These are phyloP conservation scores for Lacerta bilineata DNA, from an alignment of 2,797 vertebrate species.

Conservation along the genomic window DNA sequence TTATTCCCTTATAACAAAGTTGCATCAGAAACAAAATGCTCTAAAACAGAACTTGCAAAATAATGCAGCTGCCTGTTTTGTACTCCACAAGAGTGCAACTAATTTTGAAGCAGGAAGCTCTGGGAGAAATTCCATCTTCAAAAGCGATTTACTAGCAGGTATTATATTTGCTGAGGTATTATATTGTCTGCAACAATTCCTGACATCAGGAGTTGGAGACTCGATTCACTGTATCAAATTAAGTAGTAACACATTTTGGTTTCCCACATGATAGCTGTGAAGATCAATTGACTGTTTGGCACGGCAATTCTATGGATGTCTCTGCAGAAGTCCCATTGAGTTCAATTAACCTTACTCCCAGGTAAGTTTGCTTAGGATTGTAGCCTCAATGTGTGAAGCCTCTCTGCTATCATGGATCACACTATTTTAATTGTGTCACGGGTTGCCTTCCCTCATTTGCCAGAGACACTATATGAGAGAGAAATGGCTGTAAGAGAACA, in stretches of 20 bases:
- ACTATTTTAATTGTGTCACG: background rate
- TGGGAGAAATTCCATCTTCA: background rate
- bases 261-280: background rate
- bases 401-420: background rate
- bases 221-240: background rate
- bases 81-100: background rate
- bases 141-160: background rate
- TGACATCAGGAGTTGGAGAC: background rate
- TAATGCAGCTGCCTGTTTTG: background rate
- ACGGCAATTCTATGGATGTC: too few relatives aligned
- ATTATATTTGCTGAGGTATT: background rate
- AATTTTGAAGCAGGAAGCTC: background rate
- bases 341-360: too few relatives aligned
- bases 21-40: background rate
- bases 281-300: background rate
- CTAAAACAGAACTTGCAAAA: background rate
- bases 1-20: too few relatives aligned
- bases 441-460: background rate
- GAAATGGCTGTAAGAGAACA: constrained; percentile 1
- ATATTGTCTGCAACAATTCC: background rate
- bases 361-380: too few relatives aligned
- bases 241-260: background rate
- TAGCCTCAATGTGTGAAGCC: background rate
- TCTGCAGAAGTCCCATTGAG: too few relatives aligned
- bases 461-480: background rate